These are phyloP conservation scores for Pteronura brasiliensis DNA, from an alignment of 2,113 vertebrate genomes.

Conservation along the genomic window DNA sequence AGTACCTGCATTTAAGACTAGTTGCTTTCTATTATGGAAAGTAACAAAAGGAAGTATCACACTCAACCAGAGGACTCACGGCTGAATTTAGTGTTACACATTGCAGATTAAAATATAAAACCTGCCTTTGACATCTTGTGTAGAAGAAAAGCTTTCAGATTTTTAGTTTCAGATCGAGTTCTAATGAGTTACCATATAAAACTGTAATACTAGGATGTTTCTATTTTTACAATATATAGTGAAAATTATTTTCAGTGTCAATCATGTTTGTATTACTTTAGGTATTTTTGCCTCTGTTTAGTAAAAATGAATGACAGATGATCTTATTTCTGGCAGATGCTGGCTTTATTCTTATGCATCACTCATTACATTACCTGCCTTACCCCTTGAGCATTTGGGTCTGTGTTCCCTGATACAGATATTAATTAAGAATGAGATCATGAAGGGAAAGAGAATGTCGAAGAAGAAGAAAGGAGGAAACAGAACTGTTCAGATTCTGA, in stretches of 20 bases:
- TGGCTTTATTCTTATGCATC: not conserved
- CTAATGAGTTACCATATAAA: not conserved
- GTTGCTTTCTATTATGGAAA: not conserved
- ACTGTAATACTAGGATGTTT: not conserved
- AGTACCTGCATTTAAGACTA: not conserved
- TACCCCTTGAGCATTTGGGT: not conserved
- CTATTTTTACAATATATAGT: not conserved
- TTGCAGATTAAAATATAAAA: not conserved
- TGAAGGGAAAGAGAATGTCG: not conserved
- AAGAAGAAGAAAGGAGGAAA: not conserved
- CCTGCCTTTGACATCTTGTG: rapidly evolving
- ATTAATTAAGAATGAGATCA: not conserved
- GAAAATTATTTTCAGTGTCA: not conserved
- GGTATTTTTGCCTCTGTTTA: not conserved
- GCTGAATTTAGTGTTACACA: not conserved
- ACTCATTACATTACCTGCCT: not conserved
- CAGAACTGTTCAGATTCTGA: not conserved
- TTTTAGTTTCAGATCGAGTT: not conserved
- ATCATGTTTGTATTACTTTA: not conserved
- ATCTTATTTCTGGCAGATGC: not conserved
- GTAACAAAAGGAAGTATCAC: not conserved
- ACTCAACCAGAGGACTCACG: not conserved
- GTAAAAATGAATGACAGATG: not conserved
- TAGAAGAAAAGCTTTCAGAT: not conserved
- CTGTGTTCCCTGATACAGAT: not conserved